phyloP scores from a whole-genome alignment of 2,113 vertebrate species.

The Anhinga rufa region DNA sequence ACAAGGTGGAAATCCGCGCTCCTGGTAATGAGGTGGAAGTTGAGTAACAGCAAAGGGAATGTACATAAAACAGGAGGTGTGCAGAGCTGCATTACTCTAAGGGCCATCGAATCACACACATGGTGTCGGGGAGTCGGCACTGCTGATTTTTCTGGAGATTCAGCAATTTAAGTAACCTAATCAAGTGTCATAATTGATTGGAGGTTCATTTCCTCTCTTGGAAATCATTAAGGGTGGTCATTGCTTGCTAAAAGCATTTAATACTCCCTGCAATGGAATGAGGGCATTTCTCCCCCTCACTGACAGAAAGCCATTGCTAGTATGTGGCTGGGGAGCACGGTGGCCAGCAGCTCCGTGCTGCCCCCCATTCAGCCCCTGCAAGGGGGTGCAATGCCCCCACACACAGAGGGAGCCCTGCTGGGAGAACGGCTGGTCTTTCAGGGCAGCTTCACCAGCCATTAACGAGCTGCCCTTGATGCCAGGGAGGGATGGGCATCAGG shows the following conservation, averaged over 20 bases:
- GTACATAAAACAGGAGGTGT: neutral
- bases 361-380: conserved; percentile 45
- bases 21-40: neutral
- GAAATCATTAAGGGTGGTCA: conserved; percentile 63
- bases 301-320: conserved; percentile 71
- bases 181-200: conserved; percentile 71
- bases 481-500: conserved; percentile 53
- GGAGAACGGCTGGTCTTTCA: conserved; percentile 66
- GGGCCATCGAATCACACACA: neutral
- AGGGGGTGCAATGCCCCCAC: conserved; percentile 72
- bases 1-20: neutral
- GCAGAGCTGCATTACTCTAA: neutral
- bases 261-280: conserved; percentile 69
- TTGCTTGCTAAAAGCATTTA: conserved; percentile 62
- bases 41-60: neutral
- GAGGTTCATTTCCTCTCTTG: conserved; percentile 72
- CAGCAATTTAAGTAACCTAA: conserved; percentile 65
- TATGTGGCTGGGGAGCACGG: conserved; percentile 46
- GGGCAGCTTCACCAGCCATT: conserved; percentile 63
- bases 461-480: conserved; percentile 75
- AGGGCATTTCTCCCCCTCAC: conserved; percentile 61
- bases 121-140: neutral
- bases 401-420: conserved; percentile 59
- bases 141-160: conserved; percentile 63
- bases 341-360: conserved; percentile 63